A percentile compares a stretch with the other conserved stretches of the same genome.
Evolutionary conservation across 2,113 vertebrate genomes (phyloP).

Genomic region (Puffinus mauretanicus): DNA sequence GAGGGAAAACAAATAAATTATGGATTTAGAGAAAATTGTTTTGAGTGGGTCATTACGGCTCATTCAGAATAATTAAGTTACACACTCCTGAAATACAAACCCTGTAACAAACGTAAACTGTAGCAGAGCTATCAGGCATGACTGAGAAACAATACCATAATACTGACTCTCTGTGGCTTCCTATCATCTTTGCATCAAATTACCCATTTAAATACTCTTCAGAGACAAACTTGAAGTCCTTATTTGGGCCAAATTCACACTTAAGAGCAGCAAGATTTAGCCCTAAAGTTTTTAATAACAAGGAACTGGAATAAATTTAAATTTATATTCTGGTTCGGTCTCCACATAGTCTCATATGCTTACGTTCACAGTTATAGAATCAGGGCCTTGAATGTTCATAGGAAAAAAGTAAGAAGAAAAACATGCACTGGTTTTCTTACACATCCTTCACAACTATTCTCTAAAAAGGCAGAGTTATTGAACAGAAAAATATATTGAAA

Average conservation of each 20-base stretch:
- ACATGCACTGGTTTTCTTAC: not conserved
- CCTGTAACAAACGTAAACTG: not conserved
- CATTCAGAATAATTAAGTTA: not conserved
- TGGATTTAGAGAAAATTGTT: not conserved
- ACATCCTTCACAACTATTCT: not conserved
- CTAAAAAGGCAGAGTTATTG: not conserved
- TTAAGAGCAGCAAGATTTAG: not conserved
- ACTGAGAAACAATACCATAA: not conserved
- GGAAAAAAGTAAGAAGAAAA: not conserved
- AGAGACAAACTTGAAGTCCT: not conserved
- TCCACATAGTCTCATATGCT: not conserved
- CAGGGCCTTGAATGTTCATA: not conserved
- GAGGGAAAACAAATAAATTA: not conserved
- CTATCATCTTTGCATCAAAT: not conserved
- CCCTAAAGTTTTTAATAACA: not conserved
- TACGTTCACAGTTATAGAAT: not conserved
- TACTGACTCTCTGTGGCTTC: not conserved
- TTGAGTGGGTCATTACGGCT: not conserved
- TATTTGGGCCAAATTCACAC: not conserved
- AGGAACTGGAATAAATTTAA: not conserved
- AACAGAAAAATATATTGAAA: not conserved
- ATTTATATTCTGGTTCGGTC: not conserved
- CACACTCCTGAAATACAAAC: not conserved
- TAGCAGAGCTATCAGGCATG: not conserved
- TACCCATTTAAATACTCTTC: not conserved